Percentiles rank a stretch among this genome's conserved stretches.
These are phyloP conservation scores for Rhinophrynus dorsalis DNA, from an alignment of 2,797 vertebrate species.

Conservation along the genomic window DNA sequence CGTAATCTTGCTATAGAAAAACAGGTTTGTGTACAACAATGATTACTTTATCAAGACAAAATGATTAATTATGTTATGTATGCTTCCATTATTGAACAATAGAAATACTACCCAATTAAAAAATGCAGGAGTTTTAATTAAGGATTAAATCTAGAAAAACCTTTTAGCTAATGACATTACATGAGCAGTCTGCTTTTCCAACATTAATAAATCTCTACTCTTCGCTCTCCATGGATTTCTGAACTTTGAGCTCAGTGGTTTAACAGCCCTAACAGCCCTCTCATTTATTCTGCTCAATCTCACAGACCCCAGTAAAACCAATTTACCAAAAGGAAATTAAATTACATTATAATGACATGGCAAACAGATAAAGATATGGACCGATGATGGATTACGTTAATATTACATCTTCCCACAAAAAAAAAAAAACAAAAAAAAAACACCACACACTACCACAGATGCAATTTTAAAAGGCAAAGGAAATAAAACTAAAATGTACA, in stretches of 20 bases:
- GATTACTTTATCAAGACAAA: background rate
- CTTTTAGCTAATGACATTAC: constrained; percentile 47
- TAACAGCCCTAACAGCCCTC: constrained; percentile 8
- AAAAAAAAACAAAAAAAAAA: no score
- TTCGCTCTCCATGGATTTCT: background rate
- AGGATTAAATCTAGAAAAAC: constrained; percentile 11
- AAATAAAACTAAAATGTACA: no score
- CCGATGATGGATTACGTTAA: constrained; percentile 20
- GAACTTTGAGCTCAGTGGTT: constrained; percentile 27
- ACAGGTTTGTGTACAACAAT: background rate
- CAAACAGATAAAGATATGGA: constrained; percentile 41
- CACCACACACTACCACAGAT: no score
- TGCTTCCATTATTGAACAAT: background rate
- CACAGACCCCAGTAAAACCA: constrained; percentile 26
- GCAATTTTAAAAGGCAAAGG: no score
- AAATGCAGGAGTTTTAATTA: constrained; percentile 19
- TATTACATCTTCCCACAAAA: constrained; percentile 9
- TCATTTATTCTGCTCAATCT: constrained; percentile 14
- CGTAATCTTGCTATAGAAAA: no score
- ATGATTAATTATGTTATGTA: background rate
- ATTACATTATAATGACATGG: constrained; percentile 55
- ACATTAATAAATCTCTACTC: constrained; percentile 31
- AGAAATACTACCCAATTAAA: background rate
- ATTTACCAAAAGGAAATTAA: constrained; percentile 59
- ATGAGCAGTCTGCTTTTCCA: background rate